Base-by-base conservation (phyloP, 2,797 vertebrate genomes). In the Gymnocypris eckloni region DNA sequence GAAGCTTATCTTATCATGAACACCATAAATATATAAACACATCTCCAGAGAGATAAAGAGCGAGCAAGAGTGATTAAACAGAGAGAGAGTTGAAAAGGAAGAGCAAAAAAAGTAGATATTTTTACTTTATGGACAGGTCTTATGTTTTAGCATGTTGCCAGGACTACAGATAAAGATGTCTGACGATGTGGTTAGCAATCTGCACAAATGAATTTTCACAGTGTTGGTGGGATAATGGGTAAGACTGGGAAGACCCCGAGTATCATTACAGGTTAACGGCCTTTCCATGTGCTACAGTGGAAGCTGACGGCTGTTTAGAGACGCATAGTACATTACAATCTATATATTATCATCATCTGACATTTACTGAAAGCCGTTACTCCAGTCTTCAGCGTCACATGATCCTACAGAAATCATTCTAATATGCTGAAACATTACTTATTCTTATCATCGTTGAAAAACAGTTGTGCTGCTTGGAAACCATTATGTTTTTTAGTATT, bases 1-100 rank as follows among this genome's bases (percentile, higher is more conserved):
- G 4, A 84, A 77, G 71, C 84, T 90, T 87, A 90, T 92, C 90
- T 92, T 37, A 71, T 41, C 52, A 73, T 25, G 41, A 66, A 54
- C 71, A 84, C 37, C 64, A 85, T 37, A 85, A 71, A 84, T 76
- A 75, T 56, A 56, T 75, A 43, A 64, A 79, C 56, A 88, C 80
- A 83, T n/a, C 81, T 89, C 37, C 80, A 84, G 78, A 83, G 81
- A 43, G 69, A 88, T 87, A 81, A 82, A 41, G 6, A 41, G 56
- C 18, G 71, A 56, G 56, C 16, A 37, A 81, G 18, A 52, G 2
- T 50, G 70, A 73, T 59, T 43, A 78, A 37, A 77, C 16, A 7
- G 20, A 66, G 41, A 73, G 11, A 73, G 6, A 39, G 7, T 0
- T 37, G 15, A 37, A 67, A 37, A 67, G 25, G 33, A 33, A 22